Base-by-base conservation (phyloP, 2,888 invertebrate genomes). In the Xestoiulus laeticollis region DNA sequence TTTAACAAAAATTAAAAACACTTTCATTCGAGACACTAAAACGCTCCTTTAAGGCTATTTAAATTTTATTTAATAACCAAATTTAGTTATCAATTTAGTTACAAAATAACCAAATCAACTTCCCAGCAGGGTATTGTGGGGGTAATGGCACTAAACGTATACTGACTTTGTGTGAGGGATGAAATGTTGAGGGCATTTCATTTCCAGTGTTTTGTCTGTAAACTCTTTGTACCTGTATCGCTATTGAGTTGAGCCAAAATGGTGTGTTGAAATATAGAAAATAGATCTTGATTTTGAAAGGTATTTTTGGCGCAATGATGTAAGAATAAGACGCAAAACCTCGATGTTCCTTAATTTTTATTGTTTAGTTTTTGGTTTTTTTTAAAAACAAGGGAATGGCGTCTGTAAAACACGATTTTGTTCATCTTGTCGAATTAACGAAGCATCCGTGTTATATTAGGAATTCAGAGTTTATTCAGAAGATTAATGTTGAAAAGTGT, bases 401-500 rank as follows among this genome's bases (percentile, higher is more conserved):
- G 30, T 6, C 78, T 30, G 78, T 5, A 78, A 68, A 78, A 78
- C 78, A 78, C 30, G 14, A 78, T 78, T 78, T 26, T 78, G 68
- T 68, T 68, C 26, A 68, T 68, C 26, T 26, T 68, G 78, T 12
- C 10, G 78, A 78, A 30, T 78, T 14, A 78, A 30, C 26, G 26
- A 26, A 78, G 30, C 30, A 78, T 78, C 26, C 68, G 30, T 78
- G 78, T 78, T 78, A 78, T 78, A 78, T 78, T 78, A 78, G 78
- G 30, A 78, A 78, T 78, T 78, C 78, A 78, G 78, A 78, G 78
- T 78, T 78, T 78, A 78, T 78, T 30, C 78, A 78, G 78, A 78
- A 30, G 78, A 78, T 78, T 78, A 78, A 78, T 78, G 78, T 78
- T 78, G 78, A 78, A 78, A 68, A 78, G 78, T 78, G 78, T 78